These are phyloP conservation scores for Hermodice carunculata DNA, from an alignment of 2,888 invertebrate genomes.

Conservation along the genomic window DNA sequence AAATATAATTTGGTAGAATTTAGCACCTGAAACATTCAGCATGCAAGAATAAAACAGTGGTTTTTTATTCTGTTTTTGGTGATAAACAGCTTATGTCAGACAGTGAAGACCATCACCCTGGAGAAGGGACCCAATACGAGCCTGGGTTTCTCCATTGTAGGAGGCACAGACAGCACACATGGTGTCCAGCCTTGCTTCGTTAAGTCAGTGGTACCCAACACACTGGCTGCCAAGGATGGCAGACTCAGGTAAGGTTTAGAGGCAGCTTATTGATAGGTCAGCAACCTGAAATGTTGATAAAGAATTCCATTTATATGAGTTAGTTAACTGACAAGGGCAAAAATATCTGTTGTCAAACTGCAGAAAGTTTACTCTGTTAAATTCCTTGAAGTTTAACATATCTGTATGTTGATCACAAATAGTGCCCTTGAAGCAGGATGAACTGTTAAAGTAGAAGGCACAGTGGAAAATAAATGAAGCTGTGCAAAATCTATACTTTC, in stretches of 20 bases:
- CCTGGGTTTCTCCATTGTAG: slow-evolving; percentile 72
- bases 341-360: too few relatives aligned
- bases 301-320: not conserved
- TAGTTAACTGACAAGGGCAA: not conserved
- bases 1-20: too few relatives aligned
- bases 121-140: slow-evolving; percentile 66
- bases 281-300: not conserved
- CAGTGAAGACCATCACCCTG: slow-evolving; percentile 68
- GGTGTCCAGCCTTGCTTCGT: slow-evolving; percentile 71
- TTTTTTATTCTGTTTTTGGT: slow-evolving; percentile 70
- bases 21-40: too few relatives aligned
- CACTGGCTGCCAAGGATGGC: slow-evolving; percentile 69
- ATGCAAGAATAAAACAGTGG: too few relatives aligned
- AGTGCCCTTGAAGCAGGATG: too few relatives aligned
- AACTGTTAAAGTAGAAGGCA: too few relatives aligned
- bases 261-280: not conserved
- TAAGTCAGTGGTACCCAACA: slow-evolving; percentile 70
- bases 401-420: too few relatives aligned
- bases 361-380: too few relatives aligned
- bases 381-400: too few relatives aligned
- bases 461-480: too few relatives aligned
- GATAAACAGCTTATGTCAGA: slow-evolving; percentile 64
- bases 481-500: too few relatives aligned
- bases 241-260: slow-evolving; percentile 52
- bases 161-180: slow-evolving; percentile 69